These are phyloP conservation scores for Malthinus seriepunctatus DNA, from an alignment of 2,888 invertebrate species.

Conservation along the genomic window DNA sequence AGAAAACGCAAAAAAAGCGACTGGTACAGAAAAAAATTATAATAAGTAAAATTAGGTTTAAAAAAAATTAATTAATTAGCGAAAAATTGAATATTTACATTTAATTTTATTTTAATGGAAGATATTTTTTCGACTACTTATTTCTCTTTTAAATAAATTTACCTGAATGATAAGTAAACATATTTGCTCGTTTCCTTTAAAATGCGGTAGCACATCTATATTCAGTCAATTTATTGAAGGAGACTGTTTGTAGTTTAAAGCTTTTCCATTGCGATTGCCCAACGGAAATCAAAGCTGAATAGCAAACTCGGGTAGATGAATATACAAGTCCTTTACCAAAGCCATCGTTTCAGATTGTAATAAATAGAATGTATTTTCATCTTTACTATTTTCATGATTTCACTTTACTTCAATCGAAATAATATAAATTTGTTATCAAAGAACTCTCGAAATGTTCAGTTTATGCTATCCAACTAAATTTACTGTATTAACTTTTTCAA, in stretches of 20 bases:
- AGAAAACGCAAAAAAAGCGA: conserved; percentile 8
- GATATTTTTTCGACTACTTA: too few relatives aligned
- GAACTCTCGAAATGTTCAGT: too few relatives aligned
- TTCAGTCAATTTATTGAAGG: conserved; percentile 22
- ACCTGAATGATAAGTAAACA: conserved; percentile 14
- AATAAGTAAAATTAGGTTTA: conserved; percentile 7
- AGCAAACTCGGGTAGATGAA: conserved; percentile 26
- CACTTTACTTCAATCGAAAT: conserved; percentile 12
- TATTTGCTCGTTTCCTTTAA: conserved; percentile 16
- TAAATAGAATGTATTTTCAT: conserved; percentile 18
- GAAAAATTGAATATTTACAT: not conserved
- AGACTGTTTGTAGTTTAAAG: conserved; percentile 21
- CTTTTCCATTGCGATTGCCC: conserved; percentile 28
- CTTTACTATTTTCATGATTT: conserved; percentile 9
- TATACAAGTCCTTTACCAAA: conserved; percentile 20
- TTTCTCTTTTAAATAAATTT: conserved; percentile 8
- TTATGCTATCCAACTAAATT: too few relatives aligned
- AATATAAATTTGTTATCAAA: conserved; percentile 8
- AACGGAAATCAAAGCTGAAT: conserved; percentile 32
- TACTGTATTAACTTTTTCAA: too few relatives aligned
- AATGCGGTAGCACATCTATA: conserved; percentile 21
- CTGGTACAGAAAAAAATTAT: not conserved
- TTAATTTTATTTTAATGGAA: not conserved
- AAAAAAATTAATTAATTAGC: not conserved
- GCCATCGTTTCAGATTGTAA: conserved; percentile 13